A percentile compares a stretch with the other conserved stretches of the same genome.
Conservation (phyloP, 2,888 invertebrate genomes). For the Epiblema foenella region DNA sequence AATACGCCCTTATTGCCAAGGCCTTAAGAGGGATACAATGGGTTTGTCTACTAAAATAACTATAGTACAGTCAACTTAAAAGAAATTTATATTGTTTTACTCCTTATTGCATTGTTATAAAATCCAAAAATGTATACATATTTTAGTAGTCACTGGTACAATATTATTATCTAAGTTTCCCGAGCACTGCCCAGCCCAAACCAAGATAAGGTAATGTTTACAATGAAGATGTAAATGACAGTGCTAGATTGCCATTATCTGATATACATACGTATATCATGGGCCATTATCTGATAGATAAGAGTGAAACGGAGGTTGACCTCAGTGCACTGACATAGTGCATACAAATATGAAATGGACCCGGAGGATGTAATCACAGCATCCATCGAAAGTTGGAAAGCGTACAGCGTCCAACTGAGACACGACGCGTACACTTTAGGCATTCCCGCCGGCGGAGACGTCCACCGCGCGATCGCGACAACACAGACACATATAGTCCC, state of each 20-base stretch:
- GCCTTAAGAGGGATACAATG: not conserved
- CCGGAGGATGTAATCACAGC: too few relatives aligned
- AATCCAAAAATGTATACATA: too few relatives aligned
- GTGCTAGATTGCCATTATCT: slow-evolving; percentile 26
- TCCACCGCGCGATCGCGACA: too few relatives aligned
- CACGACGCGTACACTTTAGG: too few relatives aligned
- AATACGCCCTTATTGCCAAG: not conserved
- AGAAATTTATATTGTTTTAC: too few relatives aligned
- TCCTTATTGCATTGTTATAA: too few relatives aligned
- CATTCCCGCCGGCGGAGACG: too few relatives aligned
- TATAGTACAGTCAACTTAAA: not conserved
- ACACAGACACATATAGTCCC: too few relatives aligned
- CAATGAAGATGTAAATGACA: slow-evolving; percentile 39
- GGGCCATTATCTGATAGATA: slow-evolving; percentile 26
- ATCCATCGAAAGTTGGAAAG: too few relatives aligned
- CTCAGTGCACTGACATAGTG: slow-evolving; percentile 5
- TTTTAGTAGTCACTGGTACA: not conserved
- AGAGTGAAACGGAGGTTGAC: slow-evolving; percentile 15
- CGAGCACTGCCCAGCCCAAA: not conserved
- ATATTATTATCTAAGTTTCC: not conserved
- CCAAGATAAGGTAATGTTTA: slow-evolving; percentile 20
- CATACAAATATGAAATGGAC: too few relatives aligned
- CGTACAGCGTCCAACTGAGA: too few relatives aligned
- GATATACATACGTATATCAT: slow-evolving; percentile 11
- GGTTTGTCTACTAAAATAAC: not conserved